These are phyloP conservation scores for Pachycephus smyrnensis DNA, from an alignment of 2,888 invertebrate species.

Conservation along the genomic window DNA sequence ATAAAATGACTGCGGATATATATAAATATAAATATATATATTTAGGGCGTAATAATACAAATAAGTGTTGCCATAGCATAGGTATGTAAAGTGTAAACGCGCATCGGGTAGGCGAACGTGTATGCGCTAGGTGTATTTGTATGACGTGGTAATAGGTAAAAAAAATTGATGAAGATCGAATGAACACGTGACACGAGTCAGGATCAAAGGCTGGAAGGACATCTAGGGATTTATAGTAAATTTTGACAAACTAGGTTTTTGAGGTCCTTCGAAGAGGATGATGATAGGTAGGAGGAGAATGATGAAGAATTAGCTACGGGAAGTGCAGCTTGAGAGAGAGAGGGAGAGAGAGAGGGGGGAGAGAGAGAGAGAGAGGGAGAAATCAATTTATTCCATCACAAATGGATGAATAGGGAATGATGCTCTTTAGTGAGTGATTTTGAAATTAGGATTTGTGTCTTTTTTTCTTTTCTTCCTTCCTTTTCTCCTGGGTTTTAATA, in stretches of 20 bases:
- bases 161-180: neutral
- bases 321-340: neutral
- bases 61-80: constrained; percentile 29
- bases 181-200: neutral
- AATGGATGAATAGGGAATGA: neutral
- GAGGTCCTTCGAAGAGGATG: neutral
- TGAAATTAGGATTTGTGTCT: neutral
- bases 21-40: constrained; percentile 18
- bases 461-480: neutral
- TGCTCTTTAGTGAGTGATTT: neutral
- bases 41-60: constrained; percentile 12
- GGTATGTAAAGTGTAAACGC: neutral
- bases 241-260: neutral
- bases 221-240: neutral
- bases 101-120: neutral
- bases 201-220: neutral
- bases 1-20: constrained; percentile 18
- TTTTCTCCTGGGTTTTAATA: neutral
- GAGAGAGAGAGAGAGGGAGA: neutral
- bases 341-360: neutral
- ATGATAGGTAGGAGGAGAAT: neutral
- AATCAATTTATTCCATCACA: neutral
- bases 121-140: neutral
- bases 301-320: neutral
- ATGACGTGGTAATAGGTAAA: neutral